A percentile compares a stretch with the other conserved stretches of the same genome.
These are phyloP conservation scores for Platycheirus rosarum DNA, from an alignment of 2,888 invertebrate species.

Conservation along the genomic window DNA sequence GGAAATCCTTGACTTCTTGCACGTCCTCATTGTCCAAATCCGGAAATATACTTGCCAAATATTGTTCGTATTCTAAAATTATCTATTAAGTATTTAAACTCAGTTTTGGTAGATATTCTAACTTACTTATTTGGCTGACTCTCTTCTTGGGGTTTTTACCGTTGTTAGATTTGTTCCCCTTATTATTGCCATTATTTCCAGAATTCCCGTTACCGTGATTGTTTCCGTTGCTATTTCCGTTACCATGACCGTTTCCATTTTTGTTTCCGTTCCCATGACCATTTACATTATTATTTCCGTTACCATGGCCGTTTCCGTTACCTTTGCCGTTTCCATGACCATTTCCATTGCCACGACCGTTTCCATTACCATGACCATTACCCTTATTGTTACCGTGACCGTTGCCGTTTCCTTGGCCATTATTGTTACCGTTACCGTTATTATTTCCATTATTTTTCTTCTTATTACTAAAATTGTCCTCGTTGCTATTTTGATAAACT, in stretches of 20 bases:
- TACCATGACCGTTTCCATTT: not conserved
- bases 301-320: not conserved
- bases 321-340: not conserved
- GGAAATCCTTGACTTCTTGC: constrained; percentile 79
- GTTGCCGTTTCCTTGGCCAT: not conserved
- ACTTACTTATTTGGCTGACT: constrained; percentile 62
- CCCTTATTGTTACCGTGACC: not conserved
- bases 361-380: not conserved
- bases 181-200: not conserved
- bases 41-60: constrained; percentile 78
- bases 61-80: constrained; percentile 79
- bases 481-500: not conserved
- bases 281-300: not conserved
- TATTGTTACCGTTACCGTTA: not conserved
- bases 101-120: not conserved
- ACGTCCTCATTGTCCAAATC: constrained; percentile 78
- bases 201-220: not conserved
- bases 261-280: not conserved
- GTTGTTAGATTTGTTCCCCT: not conserved
- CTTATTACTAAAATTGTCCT: not conserved
- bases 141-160: constrained; percentile 31
- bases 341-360: not conserved
- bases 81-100: not conserved
- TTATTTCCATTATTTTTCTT: not conserved
- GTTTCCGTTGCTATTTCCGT: not conserved